phyloP scores from a whole-genome alignment of 1,140 invertebrate genomes.

The Pantala flavescens region DNA sequence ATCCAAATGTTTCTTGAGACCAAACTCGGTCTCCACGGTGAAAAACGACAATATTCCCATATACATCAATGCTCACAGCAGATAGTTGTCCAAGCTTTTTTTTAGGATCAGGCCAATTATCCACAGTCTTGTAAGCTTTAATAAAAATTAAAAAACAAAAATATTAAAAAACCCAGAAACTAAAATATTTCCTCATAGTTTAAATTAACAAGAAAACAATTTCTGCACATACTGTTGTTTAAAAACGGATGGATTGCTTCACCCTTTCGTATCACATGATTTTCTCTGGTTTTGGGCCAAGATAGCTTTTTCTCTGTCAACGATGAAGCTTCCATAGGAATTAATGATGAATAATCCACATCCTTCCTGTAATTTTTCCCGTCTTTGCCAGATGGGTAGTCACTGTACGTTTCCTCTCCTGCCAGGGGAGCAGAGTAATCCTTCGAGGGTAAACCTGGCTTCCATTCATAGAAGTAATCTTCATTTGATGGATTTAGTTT shows the following conservation, averaged over 20 bases:
- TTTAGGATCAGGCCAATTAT: constrained; percentile 40
- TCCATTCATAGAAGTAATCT: background rate
- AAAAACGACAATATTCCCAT: constrained; percentile 69
- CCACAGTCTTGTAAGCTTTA: background rate
- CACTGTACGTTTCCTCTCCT: background rate
- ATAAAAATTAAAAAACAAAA: background rate
- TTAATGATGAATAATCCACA: background rate
- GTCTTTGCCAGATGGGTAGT: background rate
- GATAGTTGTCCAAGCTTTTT: constrained; percentile 63
- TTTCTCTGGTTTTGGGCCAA: background rate
- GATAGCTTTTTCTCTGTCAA: background rate
- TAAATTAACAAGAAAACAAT: background rate
- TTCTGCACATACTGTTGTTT: background rate
- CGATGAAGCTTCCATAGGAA: background rate
- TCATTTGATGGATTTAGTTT: background rate
- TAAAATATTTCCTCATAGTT: background rate
- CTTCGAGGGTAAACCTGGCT: background rate
- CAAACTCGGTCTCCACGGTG: constrained; percentile 69
- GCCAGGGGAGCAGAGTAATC: background rate
- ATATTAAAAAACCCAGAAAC: background rate
- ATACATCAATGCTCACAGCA: constrained; percentile 61
- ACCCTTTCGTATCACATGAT: background rate
- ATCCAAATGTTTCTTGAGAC: constrained; percentile 53
- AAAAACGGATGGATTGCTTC: background rate
- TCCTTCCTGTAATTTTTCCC: background rate